Conservation (phyloP, 35 echinoderm and acorn worm genomes). For the Diadema setosum region DNA sequence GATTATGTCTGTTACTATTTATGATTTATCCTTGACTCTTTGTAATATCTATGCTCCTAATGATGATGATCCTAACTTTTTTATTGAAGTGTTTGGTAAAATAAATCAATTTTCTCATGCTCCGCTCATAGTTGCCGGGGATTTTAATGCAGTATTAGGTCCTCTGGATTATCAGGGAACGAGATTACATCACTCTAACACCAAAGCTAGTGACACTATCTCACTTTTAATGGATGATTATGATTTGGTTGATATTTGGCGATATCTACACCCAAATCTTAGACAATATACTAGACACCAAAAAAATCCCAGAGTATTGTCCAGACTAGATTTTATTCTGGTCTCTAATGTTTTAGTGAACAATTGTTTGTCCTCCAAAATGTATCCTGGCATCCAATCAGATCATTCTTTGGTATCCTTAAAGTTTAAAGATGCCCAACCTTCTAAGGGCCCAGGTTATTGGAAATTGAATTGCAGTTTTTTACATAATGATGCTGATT, state of each 20-base stretch:
- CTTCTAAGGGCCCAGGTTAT: not conserved
- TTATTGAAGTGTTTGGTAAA: not conserved
- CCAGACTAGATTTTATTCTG: not conserved
- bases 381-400: not conserved
- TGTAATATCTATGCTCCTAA: conserved; percentile 9
- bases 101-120: not conserved
- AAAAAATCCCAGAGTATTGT: not conserved
- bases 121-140: not conserved
- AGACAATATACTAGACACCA: not conserved
- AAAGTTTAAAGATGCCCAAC: not conserved
- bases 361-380: not conserved
- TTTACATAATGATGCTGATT: not conserved
- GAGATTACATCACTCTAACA: not conserved
- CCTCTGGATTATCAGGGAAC: not conserved
- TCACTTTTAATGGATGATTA: not conserved
- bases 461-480: not conserved
- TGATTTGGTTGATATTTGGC: conserved; percentile 24
- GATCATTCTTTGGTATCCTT: not conserved
- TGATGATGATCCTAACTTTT: not conserved
- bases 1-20: not conserved
- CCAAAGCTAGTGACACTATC: not conserved
- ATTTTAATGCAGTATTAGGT: conserved; percentile 27
- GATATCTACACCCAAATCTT: not conserved
- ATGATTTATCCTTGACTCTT: not conserved
- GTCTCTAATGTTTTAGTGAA: not conserved